Evolutionary conservation across 1,140 invertebrate genomes (phyloP).

Genomic region (Calycopis cecrops): DNA sequence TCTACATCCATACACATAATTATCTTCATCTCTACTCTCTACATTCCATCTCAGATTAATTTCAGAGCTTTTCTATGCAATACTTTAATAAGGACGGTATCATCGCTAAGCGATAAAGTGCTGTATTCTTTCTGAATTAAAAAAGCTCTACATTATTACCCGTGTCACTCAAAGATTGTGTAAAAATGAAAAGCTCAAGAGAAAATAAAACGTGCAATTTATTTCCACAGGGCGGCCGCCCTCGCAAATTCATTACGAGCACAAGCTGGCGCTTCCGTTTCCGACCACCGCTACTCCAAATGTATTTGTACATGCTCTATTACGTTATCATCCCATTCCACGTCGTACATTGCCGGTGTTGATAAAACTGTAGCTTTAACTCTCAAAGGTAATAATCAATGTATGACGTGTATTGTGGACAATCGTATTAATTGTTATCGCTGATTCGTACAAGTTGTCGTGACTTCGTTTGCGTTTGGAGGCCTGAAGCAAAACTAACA

Average conservation of each 20-base stretch:
- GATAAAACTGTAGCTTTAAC: background rate
- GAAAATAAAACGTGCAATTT: constrained; percentile 53
- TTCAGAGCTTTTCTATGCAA: too few relatives aligned
- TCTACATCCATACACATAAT: too few relatives aligned
- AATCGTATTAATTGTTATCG: background rate
- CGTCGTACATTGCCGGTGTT: constrained; percentile 31
- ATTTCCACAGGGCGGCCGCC: constrained; percentile 60
- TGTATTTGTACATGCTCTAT: constrained; percentile 23
- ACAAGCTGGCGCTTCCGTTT: constrained; percentile 66
- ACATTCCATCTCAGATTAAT: too few relatives aligned
- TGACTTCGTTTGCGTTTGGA: constrained; percentile 60
- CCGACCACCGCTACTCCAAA: constrained; percentile 35
- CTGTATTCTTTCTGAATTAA: too few relatives aligned
- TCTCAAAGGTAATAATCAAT: constrained; percentile 19
- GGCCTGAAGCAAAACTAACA: constrained; percentile 66
- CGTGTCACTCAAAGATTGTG: constrained; percentile 31
- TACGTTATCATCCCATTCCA: background rate
- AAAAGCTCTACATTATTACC: background rate
- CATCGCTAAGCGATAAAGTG: too few relatives aligned
- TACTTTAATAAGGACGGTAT: too few relatives aligned
- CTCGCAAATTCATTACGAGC: constrained; percentile 69
- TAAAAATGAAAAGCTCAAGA: constrained; percentile 53
- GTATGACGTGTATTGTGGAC: constrained; percentile 1
- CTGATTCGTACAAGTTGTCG: constrained; percentile 49
- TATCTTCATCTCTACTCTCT: too few relatives aligned